Evolutionary conservation across 2,888 invertebrate genomes (phyloP).

Genomic region (Hemistola chrysoprasaria): DNA sequence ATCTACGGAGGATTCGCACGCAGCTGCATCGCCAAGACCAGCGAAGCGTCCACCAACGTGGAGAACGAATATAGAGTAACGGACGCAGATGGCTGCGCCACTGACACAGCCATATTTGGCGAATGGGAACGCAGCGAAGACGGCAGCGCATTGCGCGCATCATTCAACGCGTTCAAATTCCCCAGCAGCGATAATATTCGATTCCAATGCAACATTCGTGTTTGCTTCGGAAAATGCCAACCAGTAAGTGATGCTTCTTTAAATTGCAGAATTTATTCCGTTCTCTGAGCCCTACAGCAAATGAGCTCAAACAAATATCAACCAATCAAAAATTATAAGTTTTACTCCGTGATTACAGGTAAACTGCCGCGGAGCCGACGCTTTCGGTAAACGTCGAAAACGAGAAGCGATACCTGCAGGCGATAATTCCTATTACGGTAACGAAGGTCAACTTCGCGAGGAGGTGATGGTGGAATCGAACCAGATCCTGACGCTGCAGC

Average conservation of each 20-base stretch:
- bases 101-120: conserved; percentile 95
- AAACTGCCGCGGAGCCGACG: conserved; percentile 95
- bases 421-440: conserved; percentile 58
- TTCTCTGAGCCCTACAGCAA: too few relatives aligned
- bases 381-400: conserved; percentile 90
- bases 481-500: conserved; percentile 94
- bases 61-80: conserved; percentile 96
- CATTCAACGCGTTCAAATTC: conserved; percentile 97
- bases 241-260: conserved; percentile 83
- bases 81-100: conserved; percentile 96
- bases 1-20: conserved; percentile 97
- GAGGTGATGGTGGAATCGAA: conserved; percentile 97
- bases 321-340: too few relatives aligned
- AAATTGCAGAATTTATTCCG: too few relatives aligned
- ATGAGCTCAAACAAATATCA: too few relatives aligned
- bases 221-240: conserved; percentile 97
- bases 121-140: conserved; percentile 96
- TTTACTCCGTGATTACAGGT: conserved; percentile 81
- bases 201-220: conserved; percentile 97
- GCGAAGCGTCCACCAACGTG: conserved; percentile 87
- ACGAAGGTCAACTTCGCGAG: conserved; percentile 93
- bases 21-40: conserved; percentile 96
- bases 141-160: conserved; percentile 91
- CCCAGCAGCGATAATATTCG: conserved; percentile 96
- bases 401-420: conserved; percentile 79